These are phyloP conservation scores for Phymastichus coffea DNA, from an alignment of 1,140 invertebrate species.

Conservation along the genomic window DNA sequence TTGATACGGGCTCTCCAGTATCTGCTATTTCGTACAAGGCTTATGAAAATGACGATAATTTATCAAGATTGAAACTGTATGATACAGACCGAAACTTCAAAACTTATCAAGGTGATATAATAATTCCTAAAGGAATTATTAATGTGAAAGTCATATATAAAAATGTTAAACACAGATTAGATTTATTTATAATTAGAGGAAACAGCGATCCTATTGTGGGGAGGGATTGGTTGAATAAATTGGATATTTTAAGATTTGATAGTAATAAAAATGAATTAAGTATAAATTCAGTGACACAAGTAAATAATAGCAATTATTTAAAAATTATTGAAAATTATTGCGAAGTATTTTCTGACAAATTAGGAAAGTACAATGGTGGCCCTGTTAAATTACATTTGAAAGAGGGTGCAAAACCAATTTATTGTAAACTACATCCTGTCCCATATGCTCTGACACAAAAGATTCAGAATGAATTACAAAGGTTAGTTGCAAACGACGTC, in stretches of 20 bases:
- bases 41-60: neutral
- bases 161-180: too few relatives aligned
- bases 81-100: neutral
- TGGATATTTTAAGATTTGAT: neutral
- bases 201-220: slow-evolving; percentile 13
- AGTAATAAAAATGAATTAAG: neutral
- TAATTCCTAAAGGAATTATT: slow-evolving; percentile 9
- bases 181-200: slow-evolving; percentile 15
- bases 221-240: slow-evolving; percentile 19
- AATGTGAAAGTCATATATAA: slow-evolving; percentile 7
- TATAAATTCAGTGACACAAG: too few relatives aligned
- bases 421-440: neutral
- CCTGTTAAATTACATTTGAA: neutral
- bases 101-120: slow-evolving; percentile 1
- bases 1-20: slow-evolving; percentile 22
- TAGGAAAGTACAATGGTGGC: too few relatives aligned
- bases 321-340: too few relatives aligned
- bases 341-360: too few relatives aligned
- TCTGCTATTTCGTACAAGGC: neutral
- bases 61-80: neutral
- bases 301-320: too few relatives aligned
- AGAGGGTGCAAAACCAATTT: neutral
- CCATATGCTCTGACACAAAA: neutral
- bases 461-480: neutral
- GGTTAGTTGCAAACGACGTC: neutral